Percentiles rank a stretch among this genome's conserved stretches.
These are phyloP conservation scores for Boulengeromyrus knoepffleri DNA, from an alignment of 2,113 vertebrate genomes.

Conservation along the genomic window DNA sequence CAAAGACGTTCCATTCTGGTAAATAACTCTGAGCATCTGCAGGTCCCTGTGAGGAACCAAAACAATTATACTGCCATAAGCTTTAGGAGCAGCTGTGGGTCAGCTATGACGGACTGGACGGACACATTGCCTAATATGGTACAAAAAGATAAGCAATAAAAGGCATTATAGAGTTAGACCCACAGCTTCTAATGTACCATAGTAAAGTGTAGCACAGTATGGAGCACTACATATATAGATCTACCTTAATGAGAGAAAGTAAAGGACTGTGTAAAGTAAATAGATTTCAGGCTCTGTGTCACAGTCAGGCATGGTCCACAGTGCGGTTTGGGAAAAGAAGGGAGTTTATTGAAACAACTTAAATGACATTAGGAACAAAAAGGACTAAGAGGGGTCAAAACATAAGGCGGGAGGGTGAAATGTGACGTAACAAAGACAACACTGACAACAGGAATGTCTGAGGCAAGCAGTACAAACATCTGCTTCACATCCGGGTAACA, in stretches of 20 bases:
- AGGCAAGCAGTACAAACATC: not conserved
- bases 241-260: not conserved
- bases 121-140: not conserved
- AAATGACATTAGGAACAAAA: not conserved
- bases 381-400: not conserved
- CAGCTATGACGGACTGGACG: not conserved
- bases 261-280: not conserved
- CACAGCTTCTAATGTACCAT: not conserved
- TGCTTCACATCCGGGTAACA: not conserved
- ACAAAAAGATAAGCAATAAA: not conserved
- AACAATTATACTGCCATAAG: not conserved
- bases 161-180: not conserved
- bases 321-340: not conserved
- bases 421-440: not conserved
- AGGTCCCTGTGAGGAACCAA: not conserved
- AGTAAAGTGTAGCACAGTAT: not conserved
- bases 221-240: not conserved
- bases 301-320: not conserved
- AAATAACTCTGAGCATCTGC: not conserved
- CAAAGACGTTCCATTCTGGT: not conserved
- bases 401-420: not conserved
- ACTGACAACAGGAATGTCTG: not conserved
- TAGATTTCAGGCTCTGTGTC: not conserved
- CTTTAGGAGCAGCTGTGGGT: not conserved
- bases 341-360: not conserved